A percentile compares a stretch with the other conserved stretches of the same genome.
These are phyloP conservation scores for Machaerirhynchus nigripectus DNA, from an alignment of 2,113 vertebrate species.

Conservation along the genomic window DNA sequence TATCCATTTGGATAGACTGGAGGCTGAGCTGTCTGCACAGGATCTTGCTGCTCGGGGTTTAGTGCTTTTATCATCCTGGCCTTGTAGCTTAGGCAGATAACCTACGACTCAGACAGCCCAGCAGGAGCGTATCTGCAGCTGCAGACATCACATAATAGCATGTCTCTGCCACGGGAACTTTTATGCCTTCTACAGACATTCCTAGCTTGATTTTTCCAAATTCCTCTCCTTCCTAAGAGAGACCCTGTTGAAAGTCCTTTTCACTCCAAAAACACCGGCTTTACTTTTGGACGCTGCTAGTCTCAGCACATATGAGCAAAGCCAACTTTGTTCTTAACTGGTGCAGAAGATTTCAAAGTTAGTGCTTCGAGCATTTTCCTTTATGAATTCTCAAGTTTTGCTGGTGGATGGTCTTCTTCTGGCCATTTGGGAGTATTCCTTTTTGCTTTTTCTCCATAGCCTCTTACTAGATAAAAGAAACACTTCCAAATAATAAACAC, in stretches of 20 bases:
- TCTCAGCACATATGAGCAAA: neutral
- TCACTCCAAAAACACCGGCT: neutral
- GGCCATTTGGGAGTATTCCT: neutral
- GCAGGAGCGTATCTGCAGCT: neutral
- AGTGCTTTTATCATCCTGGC: rapidly evolving
- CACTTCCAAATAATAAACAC: neutral
- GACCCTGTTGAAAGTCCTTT: neutral
- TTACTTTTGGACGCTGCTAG: neutral
- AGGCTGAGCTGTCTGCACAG: neutral
- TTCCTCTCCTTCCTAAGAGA: neutral
- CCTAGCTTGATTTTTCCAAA: neutral
- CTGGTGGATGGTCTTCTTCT: neutral
- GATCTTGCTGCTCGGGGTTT: neutral
- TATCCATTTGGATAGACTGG: neutral
- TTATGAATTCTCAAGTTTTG: neutral
- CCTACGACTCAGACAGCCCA: neutral
- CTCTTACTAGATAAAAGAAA: neutral
- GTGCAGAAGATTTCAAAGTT: neutral
- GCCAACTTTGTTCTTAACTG: neutral
- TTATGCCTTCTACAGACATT: neutral
- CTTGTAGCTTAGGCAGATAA: neutral
- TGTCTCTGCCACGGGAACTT: neutral
- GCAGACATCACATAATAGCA: neutral
- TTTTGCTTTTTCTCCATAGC: neutral
- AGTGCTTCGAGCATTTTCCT: neutral